phyloP scores from a whole-genome alignment of 2,888 invertebrate species.

The Chydorus sphaericus region DNA sequence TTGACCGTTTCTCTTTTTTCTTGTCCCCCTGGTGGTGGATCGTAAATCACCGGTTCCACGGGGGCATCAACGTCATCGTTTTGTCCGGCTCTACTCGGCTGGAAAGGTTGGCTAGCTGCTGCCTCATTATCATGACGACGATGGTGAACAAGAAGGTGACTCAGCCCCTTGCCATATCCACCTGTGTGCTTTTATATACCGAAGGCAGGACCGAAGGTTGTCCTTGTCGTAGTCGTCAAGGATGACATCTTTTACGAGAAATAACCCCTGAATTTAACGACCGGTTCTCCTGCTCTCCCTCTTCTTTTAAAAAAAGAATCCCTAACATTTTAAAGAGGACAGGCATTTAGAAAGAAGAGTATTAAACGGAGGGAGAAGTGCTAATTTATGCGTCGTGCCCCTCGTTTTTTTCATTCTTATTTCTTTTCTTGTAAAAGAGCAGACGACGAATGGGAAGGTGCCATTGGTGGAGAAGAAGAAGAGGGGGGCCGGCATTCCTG shows the following conservation, averaged over 20 bases:
- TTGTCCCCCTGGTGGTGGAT: background rate
- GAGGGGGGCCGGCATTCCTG: no score
- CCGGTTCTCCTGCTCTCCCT: background rate
- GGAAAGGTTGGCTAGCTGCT: background rate
- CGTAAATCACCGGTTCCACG: background rate
- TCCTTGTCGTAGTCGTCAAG: background rate
- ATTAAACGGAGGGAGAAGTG: background rate
- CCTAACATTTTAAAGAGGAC: background rate
- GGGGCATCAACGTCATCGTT: slow-evolving; percentile 1
- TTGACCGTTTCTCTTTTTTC: background rate
- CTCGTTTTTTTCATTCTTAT: background rate
- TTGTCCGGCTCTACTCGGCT: background rate
- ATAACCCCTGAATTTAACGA: background rate
- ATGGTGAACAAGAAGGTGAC: background rate
- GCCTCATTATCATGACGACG: slow-evolving; percentile 1
- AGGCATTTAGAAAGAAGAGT: background rate
- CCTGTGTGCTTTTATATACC: no score
- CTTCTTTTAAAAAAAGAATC: background rate
- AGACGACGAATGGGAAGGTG: no score
- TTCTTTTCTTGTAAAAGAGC: background rate
- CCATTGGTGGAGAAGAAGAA: no score
- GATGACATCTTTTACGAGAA: slow-evolving; percentile 5
- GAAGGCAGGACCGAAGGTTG: no score
- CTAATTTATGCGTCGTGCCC: slow-evolving; percentile 2
- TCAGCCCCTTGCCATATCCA: background rate